Evolutionary conservation across 1,140 invertebrate species (phyloP).

Genomic region (Hyles vespertilio): DNA sequence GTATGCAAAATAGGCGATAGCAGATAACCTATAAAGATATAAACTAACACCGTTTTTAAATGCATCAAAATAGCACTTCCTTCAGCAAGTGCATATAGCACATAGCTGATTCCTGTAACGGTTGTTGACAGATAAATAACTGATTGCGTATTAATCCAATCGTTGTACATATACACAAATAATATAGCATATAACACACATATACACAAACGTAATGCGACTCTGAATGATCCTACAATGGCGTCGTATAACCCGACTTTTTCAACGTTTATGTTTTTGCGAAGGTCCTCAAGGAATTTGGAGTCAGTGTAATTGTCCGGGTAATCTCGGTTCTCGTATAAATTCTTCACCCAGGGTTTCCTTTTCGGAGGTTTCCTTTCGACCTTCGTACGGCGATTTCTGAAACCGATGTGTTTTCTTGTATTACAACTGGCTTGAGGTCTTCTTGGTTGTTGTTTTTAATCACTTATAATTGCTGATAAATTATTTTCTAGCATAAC

Average conservation of each 20-base stretch:
- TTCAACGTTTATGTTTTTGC: slow-evolving; percentile 88
- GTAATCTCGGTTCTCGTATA: slow-evolving; percentile 91
- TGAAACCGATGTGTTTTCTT: slow-evolving; percentile 38
- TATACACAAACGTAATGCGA: slow-evolving; percentile 85
- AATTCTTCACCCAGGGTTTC: slow-evolving; percentile 88
- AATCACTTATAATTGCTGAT: no score
- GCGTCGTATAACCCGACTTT: slow-evolving; percentile 82
- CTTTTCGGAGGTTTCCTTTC: slow-evolving; percentile 38
- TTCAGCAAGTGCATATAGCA: slow-evolving; percentile 71
- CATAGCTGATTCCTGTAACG: slow-evolving; percentile 77
- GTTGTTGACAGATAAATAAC: slow-evolving; percentile 77
- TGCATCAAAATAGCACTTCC: slow-evolving; percentile 56
- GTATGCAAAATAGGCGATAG: slow-evolving; percentile 95
- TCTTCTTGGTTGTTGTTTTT: no score
- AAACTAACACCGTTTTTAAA: slow-evolving; percentile 84
- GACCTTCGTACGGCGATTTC: slow-evolving; percentile 48
- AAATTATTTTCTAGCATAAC: no score
- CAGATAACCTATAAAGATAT: slow-evolving; percentile 88
- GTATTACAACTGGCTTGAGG: slow-evolving; percentile 1
- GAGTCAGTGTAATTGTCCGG: slow-evolving; percentile 95
- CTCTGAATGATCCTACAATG: slow-evolving; percentile 82
- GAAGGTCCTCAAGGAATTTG: slow-evolving; percentile 89
- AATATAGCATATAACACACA: slow-evolving; percentile 86
- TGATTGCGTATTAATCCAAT: slow-evolving; percentile 78
- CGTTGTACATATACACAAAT: slow-evolving; percentile 84